Evolutionary conservation across 2,113 vertebrate genomes (phyloP), one percentile per base, ranked within the genome.

Genomic region (Phylloscopus trochiloides): DNA sequence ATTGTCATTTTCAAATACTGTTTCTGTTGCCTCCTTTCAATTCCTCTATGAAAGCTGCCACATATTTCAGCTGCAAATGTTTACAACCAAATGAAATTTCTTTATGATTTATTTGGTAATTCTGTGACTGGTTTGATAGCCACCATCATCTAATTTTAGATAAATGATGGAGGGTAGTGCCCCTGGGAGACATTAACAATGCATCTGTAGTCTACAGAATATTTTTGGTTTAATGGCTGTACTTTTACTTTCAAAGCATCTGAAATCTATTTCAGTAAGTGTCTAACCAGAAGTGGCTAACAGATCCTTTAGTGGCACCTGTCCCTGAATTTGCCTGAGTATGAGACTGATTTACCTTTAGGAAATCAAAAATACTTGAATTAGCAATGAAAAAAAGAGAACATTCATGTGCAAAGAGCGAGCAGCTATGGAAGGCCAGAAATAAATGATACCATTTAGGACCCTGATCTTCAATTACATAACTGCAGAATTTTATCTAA

Each of bases 1-100:
- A 10, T 21, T 17, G 47, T 15, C 1, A 62, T 66, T 92, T 72
- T 18, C 29, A 84, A 84, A 26, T 0, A 42, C 16, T 7, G 26
- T n/a, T 92, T 75, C 57, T 75, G 42, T 34, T 61, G 57, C 1
- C 3, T 72, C 83, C 48, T 36, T 94, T 76, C 75, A n/a, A 10
- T 40, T 57, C 54, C 88, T 55, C 0, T 24, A 63, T 38, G 70
- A 78, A 78, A 75, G 38, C 57, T 65, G 75, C 58, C 67, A 76
- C 40, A 1, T 20, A 43, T 57, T 85, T 59, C 75, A 79, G 43
- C 71, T 40, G n/a, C 50, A 75, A 86, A 14, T 75, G 57, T 57
- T 86, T 38, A 61, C 51, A 73, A 83, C 40, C n/a, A 85, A 76
- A 88, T 45, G 40, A 83, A 72, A 86, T 86, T 65, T 40, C 71